These are phyloP conservation scores for Muscicapa striata DNA, from an alignment of 2,797 vertebrate genomes.

Conservation along the genomic window DNA sequence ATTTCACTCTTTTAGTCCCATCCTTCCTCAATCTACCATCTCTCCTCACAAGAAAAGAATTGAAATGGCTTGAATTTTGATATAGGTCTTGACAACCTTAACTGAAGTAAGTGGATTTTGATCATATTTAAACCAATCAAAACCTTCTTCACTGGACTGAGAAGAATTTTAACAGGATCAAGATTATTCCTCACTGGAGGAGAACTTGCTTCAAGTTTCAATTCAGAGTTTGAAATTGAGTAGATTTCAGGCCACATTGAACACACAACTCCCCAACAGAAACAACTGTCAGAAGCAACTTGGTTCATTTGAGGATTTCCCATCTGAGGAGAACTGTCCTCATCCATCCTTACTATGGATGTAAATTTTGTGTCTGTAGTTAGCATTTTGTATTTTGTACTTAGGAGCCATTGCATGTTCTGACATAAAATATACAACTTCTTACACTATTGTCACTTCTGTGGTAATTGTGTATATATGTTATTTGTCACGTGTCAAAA, in stretches of 20 bases:
- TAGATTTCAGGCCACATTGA: not conserved
- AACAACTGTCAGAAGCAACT: not conserved
- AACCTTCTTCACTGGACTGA: not conserved
- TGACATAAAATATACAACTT: not conserved
- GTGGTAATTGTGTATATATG: not conserved
- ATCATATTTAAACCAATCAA: conserved; percentile 31
- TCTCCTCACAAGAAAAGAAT: not conserved
- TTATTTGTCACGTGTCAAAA: not conserved
- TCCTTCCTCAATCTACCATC: not conserved
- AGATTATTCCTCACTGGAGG: not conserved
- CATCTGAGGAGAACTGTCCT: not conserved
- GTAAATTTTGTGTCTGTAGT: not conserved
- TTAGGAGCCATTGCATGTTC: not conserved
- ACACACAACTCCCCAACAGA: not conserved
- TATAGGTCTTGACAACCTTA: not conserved
- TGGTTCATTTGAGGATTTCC: not conserved
- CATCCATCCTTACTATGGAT: not conserved
- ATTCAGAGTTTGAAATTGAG: not conserved
- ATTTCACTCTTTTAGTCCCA: not conserved
- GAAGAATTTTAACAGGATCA: conserved; percentile 9
- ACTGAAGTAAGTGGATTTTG: conserved; percentile 13
- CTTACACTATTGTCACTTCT: not conserved
- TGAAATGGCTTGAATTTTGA: not conserved
- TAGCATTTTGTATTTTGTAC: not conserved
- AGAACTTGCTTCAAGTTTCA: conserved; percentile 4